Conservation (phyloP, 2,888 invertebrate species). For the Sphinx pinastri region DNA sequence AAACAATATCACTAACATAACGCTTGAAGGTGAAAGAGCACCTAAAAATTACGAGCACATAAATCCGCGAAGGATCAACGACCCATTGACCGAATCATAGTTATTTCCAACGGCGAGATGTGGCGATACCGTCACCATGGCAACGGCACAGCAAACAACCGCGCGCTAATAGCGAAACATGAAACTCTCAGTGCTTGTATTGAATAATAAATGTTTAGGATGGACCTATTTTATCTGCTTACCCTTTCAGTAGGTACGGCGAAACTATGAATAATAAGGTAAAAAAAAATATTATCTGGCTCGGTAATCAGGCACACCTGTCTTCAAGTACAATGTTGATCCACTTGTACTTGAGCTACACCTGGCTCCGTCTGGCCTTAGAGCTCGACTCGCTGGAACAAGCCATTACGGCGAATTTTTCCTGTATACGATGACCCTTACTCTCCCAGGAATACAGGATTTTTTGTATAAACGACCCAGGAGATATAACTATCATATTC, state of each 20-base stretch:
- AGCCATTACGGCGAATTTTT: no score
- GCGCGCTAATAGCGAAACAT: conserved; percentile 10
- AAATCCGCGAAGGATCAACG: conserved; percentile 63
- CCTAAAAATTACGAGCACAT: conserved; percentile 37
- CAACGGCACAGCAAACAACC: conserved; percentile 63
- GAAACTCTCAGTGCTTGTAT: background rate
- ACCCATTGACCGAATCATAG: conserved; percentile 64
- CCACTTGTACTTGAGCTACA: no score
- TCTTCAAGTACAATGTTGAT: no score
- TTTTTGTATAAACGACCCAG: no score
- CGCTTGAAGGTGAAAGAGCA: conserved; percentile 25
- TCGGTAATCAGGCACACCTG: no score
- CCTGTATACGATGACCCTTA: no score
- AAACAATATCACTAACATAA: conserved; percentile 19
- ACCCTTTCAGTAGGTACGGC: background rate
- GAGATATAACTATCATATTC: no score
- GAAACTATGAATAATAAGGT: no score
- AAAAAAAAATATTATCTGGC: no score
- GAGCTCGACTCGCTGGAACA: no score
- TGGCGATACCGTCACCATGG: conserved; percentile 70
- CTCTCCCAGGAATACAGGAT: no score
- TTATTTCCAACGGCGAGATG: conserved; percentile 64
- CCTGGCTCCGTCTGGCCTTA: no score
- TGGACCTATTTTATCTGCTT: background rate
- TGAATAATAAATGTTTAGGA: background rate